phyloP scores from a whole-genome alignment of 2,888 invertebrate genomes.

The Coremacera marginata region DNA sequence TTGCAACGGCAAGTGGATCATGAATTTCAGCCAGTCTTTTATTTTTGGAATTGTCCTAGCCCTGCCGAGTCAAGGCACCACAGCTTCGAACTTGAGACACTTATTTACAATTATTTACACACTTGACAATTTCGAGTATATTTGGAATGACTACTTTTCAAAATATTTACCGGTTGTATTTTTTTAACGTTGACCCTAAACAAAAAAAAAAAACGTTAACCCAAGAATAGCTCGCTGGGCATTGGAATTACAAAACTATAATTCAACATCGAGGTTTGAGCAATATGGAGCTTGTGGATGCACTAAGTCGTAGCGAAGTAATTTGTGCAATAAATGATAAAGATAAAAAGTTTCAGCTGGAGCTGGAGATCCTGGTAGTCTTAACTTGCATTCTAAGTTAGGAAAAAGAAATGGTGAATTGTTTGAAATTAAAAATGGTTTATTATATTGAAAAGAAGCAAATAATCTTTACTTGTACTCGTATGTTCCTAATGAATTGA shows the following conservation, averaged over 20 bases:
- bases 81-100: conserved; percentile 59
- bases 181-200: conserved; percentile 44
- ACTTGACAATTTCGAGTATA: conserved; percentile 32
- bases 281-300: conserved; percentile 37
- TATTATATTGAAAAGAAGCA: too few relatives aligned
- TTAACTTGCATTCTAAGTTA: too few relatives aligned
- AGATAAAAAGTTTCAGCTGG: too few relatives aligned
- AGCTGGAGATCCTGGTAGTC: too few relatives aligned
- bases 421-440: too few relatives aligned
- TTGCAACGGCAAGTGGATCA: conserved; percentile 3
- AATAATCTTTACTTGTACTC: too few relatives aligned
- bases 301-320: conserved; percentile 31
- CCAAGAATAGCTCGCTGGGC: conserved; percentile 36
- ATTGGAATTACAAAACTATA: conserved; percentile 31
- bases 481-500: too few relatives aligned
- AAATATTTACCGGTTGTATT: conserved; percentile 39
- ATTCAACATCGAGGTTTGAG: conserved; percentile 32
- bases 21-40: conserved; percentile 29
- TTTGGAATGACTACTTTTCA: conserved; percentile 30
- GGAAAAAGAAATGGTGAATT: too few relatives aligned
- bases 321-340: too few relatives aligned
- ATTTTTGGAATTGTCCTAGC: conserved; percentile 10
- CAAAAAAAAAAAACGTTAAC: conserved; percentile 43
- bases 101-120: conserved; percentile 41
- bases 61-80: conserved; percentile 49